These are phyloP conservation scores for Drosophila mimica DNA, from an alignment of 2,888 invertebrate species.

Conservation along the genomic window DNA sequence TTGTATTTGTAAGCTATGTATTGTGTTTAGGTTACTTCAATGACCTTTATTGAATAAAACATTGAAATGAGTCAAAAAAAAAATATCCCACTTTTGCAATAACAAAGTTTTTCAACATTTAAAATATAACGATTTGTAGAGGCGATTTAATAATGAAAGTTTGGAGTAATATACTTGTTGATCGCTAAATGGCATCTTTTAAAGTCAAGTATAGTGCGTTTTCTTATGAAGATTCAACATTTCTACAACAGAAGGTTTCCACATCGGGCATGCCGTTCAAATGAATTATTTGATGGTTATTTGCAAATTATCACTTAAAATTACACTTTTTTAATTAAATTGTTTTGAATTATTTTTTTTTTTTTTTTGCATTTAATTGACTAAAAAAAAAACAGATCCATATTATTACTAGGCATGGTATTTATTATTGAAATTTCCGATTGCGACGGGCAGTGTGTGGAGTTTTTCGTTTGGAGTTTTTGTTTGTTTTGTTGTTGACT, in stretches of 20 bases:
- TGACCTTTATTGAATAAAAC: conserved; percentile 48
- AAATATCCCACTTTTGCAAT: background rate
- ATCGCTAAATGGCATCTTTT: background rate
- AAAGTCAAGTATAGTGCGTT: background rate
- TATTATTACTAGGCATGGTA: conserved; percentile 70
- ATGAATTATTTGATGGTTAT: background rate
- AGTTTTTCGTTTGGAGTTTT: conserved; percentile 19
- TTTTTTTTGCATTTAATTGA: conserved; percentile 61
- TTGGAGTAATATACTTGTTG: too few relatives aligned
- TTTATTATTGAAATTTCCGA: conserved; percentile 60
- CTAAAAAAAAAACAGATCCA: conserved; percentile 67
- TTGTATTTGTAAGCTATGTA: conserved; percentile 34
- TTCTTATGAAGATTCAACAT: background rate
- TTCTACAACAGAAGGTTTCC: background rate
- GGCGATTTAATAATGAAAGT: background rate
- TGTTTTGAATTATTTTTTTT: conserved; percentile 14
- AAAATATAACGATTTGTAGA: background rate
- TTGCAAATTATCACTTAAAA: conserved; percentile 14
- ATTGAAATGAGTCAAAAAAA: conserved; percentile 23
- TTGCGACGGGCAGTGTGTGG: conserved; percentile 46
- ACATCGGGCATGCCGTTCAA: background rate
- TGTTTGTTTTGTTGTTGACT: conserved; percentile 20
- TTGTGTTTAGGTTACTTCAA: conserved; percentile 10
- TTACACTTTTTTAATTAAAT: conserved; percentile 22
- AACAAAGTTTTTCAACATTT: background rate